Percentiles rank a stretch among this genome's conserved stretches.
phyloP scores from a whole-genome alignment of 2,888 invertebrate genomes.

The Lissocephala sabroskyi region DNA sequence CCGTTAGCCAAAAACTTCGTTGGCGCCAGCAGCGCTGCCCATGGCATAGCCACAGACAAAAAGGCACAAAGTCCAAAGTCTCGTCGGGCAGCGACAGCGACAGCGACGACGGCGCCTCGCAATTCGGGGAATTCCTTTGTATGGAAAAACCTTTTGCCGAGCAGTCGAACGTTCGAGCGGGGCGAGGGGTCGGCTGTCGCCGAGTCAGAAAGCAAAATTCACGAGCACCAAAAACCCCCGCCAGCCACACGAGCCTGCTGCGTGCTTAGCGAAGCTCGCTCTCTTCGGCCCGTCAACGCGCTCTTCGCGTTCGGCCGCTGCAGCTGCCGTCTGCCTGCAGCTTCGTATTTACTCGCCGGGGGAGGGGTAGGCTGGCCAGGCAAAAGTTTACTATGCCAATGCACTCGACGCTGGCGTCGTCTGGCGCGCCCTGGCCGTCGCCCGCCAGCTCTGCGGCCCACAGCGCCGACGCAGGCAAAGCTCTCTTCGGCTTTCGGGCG shows the following conservation, averaged over 20 bases:
- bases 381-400: conserved; percentile 66
- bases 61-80: conserved; percentile 32
- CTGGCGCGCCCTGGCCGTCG: conserved; percentile 34
- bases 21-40: conserved; percentile 11
- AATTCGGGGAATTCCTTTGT: conserved; percentile 50
- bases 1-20: neutral
- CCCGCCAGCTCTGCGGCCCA: conserved; percentile 4
- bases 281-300: conserved; percentile 1
- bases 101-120: neutral
- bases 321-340: conserved; percentile 27
- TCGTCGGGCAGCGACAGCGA: conserved; percentile 24
- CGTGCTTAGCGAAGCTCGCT: conserved; percentile 12
- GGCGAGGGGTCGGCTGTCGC: neutral
- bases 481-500: conserved; percentile 37
- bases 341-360: too few species aligned
- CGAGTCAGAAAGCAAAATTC: conserved; percentile 3
- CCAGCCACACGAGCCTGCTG: conserved; percentile 6
- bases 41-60: conserved; percentile 11
- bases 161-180: conserved; percentile 1
- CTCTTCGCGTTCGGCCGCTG: conserved; percentile 1
- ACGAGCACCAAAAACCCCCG: conserved; percentile 11
- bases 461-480: conserved; percentile 12
- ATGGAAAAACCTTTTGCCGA: neutral
- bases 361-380: conserved; percentile 41
- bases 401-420: conserved; percentile 49